Conservation (phyloP, 1,140 invertebrate genomes). For the Drosophila rhopaloa region DNA sequence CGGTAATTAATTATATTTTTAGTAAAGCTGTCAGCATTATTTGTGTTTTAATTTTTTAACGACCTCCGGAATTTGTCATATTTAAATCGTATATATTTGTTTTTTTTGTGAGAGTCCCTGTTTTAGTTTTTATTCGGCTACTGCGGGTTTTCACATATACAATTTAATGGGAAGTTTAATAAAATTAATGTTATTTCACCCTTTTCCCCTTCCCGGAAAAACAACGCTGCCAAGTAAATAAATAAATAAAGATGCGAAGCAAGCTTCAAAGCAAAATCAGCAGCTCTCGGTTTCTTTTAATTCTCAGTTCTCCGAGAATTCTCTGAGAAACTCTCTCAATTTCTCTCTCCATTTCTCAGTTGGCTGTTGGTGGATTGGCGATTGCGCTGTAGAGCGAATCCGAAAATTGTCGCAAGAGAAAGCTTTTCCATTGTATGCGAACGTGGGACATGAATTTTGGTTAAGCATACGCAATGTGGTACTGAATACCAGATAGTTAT, state of each 20-base stretch:
- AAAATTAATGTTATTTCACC: background rate
- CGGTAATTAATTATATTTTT: conserved; percentile 45
- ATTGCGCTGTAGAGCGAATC: conserved; percentile 48
- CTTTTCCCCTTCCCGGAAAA: conserved; percentile 13
- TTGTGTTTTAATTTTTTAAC: conserved; percentile 38
- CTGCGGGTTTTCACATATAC: conserved; percentile 6
- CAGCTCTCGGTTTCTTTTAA: conserved; percentile 17
- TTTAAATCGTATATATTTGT: conserved; percentile 23
- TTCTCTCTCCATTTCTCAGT: conserved; percentile 16
- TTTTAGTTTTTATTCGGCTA: conserved; percentile 7
- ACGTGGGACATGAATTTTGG: conserved; percentile 49
- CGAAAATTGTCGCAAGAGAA: conserved; percentile 37
- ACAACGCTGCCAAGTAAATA: conserved; percentile 61
- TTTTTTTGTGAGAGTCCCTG: conserved; percentile 1
- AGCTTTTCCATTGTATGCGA: conserved; percentile 43
- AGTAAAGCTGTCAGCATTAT: conserved; percentile 40
- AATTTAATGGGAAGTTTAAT: background rate
- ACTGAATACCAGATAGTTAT: conserved; percentile 1
- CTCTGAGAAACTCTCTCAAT: conserved; percentile 8
- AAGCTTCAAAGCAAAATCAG: conserved; percentile 69
- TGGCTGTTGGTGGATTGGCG: conserved; percentile 16
- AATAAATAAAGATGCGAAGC: conserved; percentile 80
- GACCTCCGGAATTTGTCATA: conserved; percentile 25
- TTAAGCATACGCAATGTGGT: conserved; percentile 62
- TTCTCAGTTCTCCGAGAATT: conserved; percentile 13